phyloP scores from a whole-genome alignment of 2,888 invertebrate species.

The Amblyjoppa fuscipennis region DNA sequence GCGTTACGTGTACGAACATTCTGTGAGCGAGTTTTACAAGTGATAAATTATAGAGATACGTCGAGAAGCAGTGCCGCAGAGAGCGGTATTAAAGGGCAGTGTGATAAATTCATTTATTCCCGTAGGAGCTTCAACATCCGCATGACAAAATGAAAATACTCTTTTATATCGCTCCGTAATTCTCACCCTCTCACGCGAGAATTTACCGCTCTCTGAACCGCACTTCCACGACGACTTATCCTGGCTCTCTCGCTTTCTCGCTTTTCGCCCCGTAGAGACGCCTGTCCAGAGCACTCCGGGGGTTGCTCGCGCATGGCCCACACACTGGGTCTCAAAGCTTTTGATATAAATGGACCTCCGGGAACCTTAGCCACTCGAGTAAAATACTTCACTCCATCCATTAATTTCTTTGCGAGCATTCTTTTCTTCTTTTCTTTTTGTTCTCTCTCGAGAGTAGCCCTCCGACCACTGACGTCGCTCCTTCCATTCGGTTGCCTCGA shows the following conservation, averaged over 20 bases:
- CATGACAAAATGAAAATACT: neutral
- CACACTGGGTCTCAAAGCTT: conserved; percentile 73
- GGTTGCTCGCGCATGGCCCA: conserved; percentile 64
- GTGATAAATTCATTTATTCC: conserved; percentile 17
- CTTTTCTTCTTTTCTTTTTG: neutral
- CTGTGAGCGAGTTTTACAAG: no score
- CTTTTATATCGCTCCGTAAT: conserved; percentile 27
- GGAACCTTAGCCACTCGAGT: conserved; percentile 67
- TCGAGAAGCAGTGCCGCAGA: no score
- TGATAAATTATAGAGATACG: no score
- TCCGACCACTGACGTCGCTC: conserved; percentile 27
- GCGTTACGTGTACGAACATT: no score
- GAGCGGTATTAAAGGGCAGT: neutral
- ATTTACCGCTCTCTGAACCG: conserved; percentile 3
- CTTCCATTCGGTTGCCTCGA: conserved; percentile 74
- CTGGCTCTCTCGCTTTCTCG: neutral
- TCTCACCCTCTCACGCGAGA: conserved; percentile 39
- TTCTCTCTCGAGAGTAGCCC: conserved; percentile 37
- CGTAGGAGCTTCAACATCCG: neutral
- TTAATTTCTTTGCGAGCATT: conserved; percentile 45
- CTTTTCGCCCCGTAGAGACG: conserved; percentile 11
- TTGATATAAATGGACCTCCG: conserved; percentile 77
- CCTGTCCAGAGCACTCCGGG: conserved; percentile 8
- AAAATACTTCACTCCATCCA: conserved; percentile 71
- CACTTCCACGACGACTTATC: neutral